These are phyloP conservation scores for Diorhabda sublineata DNA, from an alignment of 1,140 invertebrate genomes.

Conservation along the genomic window DNA sequence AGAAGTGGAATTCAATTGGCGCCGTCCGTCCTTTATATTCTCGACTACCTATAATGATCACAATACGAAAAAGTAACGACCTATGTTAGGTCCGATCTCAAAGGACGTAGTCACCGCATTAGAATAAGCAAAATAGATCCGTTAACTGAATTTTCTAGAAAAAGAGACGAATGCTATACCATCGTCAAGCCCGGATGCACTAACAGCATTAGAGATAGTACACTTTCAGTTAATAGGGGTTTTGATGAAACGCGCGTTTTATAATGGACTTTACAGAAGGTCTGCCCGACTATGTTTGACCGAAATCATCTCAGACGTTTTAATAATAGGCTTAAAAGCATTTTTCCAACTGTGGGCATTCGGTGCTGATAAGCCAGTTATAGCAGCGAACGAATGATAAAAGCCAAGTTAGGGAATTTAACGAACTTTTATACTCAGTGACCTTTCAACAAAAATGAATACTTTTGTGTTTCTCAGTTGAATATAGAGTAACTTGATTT, in stretches of 20 bases:
- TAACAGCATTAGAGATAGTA: conserved; percentile 45
- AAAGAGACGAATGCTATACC: conserved; percentile 34
- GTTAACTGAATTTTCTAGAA: conserved; percentile 40
- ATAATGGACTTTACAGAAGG: conserved; percentile 45
- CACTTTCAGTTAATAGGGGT: conserved; percentile 45
- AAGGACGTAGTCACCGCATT: not conserved
- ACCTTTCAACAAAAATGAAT: too few species aligned
- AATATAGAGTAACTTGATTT: too few species aligned
- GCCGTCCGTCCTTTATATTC: too few species aligned
- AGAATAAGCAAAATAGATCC: conserved; percentile 30
- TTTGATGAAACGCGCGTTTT: conserved; percentile 38
- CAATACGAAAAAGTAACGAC: too few species aligned
- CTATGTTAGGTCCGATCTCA: not conserved
- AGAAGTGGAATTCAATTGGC: too few species aligned
- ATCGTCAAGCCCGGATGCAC: conserved; percentile 28
- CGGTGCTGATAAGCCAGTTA: not conserved
- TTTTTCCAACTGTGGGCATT: not conserved
- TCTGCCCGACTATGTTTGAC: not conserved
- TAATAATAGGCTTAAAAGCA: not conserved
- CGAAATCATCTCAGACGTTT: conserved; percentile 2
- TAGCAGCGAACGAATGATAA: not conserved
- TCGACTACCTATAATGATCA: too few species aligned
- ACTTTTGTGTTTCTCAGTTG: too few species aligned
- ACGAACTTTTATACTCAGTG: too few species aligned
- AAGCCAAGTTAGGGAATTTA: not conserved